Percentiles rank a stretch among this genome's conserved stretches.
phyloP scores from a whole-genome alignment of 2,113 vertebrate genomes.

The Bufo gargarizans region DNA sequence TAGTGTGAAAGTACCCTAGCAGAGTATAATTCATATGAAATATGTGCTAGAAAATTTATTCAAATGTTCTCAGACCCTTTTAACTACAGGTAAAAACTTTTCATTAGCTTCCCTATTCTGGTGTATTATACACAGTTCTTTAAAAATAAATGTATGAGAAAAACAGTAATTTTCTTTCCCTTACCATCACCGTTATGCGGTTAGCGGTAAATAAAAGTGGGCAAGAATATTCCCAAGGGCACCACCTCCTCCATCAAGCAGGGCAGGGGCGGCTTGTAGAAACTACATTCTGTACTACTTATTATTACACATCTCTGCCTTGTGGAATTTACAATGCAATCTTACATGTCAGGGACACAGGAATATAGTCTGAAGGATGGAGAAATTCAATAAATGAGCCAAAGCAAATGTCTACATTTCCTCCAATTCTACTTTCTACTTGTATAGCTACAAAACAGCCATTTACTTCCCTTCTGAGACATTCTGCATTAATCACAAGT shows the following conservation, averaged over 20 bases:
- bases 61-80: too few species aligned
- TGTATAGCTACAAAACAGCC: background rate
- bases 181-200: background rate
- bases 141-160: background rate
- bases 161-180: background rate
- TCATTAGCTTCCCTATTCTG: too few species aligned
- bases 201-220: background rate
- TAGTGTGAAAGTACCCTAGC: too few species aligned
- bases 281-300: background rate
- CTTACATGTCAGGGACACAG: constrained; percentile 32
- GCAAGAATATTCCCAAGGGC: background rate
- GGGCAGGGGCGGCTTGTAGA: background rate
- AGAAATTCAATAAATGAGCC: background rate
- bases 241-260: background rate
- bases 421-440: constrained; percentile 2
- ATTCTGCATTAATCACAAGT: background rate
- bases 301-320: background rate
- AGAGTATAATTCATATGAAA: too few species aligned
- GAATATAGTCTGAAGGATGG: background rate
- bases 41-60: too few species aligned
- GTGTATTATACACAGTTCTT: too few species aligned
- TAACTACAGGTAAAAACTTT: too few species aligned
- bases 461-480: background rate
- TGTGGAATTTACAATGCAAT: background rate
- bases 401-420: constrained; percentile 23